Evolutionary conservation across 1,140 invertebrate species (phyloP).

Genomic region (Scylla paramamosain): DNA sequence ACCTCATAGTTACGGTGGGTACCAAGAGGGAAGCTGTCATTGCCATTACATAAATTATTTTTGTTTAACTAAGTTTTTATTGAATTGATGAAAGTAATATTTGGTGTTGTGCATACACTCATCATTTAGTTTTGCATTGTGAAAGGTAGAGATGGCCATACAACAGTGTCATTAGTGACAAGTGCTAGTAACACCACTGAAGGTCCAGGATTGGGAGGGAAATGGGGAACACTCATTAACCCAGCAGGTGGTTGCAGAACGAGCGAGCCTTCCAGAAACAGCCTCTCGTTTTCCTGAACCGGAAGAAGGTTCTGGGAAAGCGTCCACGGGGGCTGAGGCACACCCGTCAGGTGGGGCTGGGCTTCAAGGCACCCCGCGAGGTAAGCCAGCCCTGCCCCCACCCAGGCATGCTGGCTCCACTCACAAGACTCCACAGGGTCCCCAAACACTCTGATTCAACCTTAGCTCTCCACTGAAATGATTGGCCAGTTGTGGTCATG

Average conservation of each 20-base stretch:
- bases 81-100: too few species aligned
- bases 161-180: too few species aligned
- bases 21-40: too few species aligned
- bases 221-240: slow-evolving; percentile 34
- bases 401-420: slow-evolving; percentile 18
- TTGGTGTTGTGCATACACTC: too few species aligned
- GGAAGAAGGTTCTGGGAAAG: slow-evolving; percentile 86
- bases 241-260: slow-evolving; percentile 83
- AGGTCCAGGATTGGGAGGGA: background rate
- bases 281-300: slow-evolving; percentile 97
- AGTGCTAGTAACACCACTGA: too few species aligned
- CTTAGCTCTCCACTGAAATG: background rate
- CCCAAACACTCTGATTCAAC: background rate
- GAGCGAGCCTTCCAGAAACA: slow-evolving; percentile 98
- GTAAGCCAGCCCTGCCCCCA: slow-evolving; percentile 81
- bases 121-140: too few species aligned
- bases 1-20: too few species aligned
- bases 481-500: background rate
- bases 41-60: too few species aligned
- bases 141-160: too few species aligned
- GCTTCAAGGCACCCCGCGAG: slow-evolving; percentile 99
- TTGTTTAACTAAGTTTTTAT: too few species aligned
- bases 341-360: slow-evolving; percentile 95
- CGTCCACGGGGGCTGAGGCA: slow-evolving; percentile 91
- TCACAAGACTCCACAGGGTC: background rate